Evolutionary conservation across 1,140 invertebrate genomes (phyloP).

Genomic region (Bombus breviceps): DNA sequence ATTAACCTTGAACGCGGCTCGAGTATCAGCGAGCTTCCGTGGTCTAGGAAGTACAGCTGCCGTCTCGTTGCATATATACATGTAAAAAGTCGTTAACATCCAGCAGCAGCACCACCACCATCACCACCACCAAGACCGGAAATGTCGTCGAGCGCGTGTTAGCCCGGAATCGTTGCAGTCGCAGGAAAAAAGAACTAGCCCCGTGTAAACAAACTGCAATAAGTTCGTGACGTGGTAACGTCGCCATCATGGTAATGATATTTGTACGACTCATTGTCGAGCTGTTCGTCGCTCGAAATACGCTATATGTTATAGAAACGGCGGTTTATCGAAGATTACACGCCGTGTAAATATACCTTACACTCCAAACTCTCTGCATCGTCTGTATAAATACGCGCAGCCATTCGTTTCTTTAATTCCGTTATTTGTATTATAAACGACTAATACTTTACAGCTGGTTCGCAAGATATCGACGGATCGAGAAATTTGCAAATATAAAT

Average conservation of each 20-base stretch:
- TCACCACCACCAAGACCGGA: slow-evolving; percentile 5
- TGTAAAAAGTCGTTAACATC: slow-evolving; percentile 43
- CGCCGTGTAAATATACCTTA: slow-evolving; percentile 5
- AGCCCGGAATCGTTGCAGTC: slow-evolving; percentile 30
- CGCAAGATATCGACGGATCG: background rate
- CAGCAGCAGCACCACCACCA: slow-evolving; percentile 6
- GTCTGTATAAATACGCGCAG: background rate
- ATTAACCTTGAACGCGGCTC: slow-evolving; percentile 61
- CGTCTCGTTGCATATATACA: slow-evolving; percentile 9
- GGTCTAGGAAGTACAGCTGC: slow-evolving; percentile 52
- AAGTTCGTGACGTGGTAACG: background rate
- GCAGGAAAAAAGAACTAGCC: background rate
- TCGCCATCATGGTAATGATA: background rate
- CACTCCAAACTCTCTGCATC: slow-evolving; percentile 5
- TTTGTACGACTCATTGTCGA: slow-evolving; percentile 36
- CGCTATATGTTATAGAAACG: background rate
- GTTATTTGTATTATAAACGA: background rate
- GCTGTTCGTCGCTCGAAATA: background rate
- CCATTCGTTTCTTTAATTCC: background rate
- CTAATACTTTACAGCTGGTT: background rate
- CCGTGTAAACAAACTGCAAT: slow-evolving; percentile 26
- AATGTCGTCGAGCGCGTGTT: slow-evolving; percentile 15
- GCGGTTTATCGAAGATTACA: background rate
- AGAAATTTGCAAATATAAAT: background rate
- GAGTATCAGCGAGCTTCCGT: slow-evolving; percentile 48